Base-by-base conservation (phyloP, 2,113 vertebrate genomes). In the Psittacula cyanocephala region DNA sequence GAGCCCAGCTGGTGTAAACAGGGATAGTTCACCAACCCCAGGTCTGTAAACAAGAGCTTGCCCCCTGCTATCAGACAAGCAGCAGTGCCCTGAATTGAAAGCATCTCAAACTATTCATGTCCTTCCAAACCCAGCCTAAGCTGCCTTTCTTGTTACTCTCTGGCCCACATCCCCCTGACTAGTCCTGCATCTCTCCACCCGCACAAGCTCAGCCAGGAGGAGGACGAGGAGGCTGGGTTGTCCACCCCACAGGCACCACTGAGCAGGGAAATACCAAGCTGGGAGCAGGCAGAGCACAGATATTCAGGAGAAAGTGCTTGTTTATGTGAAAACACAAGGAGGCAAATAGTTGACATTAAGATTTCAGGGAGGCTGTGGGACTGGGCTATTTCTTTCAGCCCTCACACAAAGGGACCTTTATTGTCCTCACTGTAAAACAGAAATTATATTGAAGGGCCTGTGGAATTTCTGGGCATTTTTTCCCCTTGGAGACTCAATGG, bases 281-380 rank as follows among this genome's bases (percentile, higher is more conserved):
- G 44, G 79, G 23, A 80, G 53, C 78, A 53, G 50, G 47, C 39
- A 8, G 75, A 19, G 74, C 52, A 22, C 27, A 67, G 83, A 79
- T 23, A 79, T 20, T 23, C 52, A 7, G 28, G 47, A 78, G 72
- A 80, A 88, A 96, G 67, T 39, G 52, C 95, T 97, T 95, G 89
- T 95, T 97, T 95, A 29, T 95, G 91, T 83, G 90, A 93, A 95
- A 96, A 90, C 41, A 95, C 64, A 37, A 93, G 89, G 95, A 96
- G 69, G 96, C 96, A 97, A 97, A 97, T 95, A 98, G 95, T 95
- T 98, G 97, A 98, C 97, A 97, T 97, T 97, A 98, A 98, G 79
- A 91, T 83, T 86, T 89, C 43, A 31, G 94, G 89, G 87, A 97
- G 94, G 85, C 76, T 96, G 95, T 95, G 94, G 96, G 88, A 92